Evolutionary conservation across 2,113 vertebrate species (phyloP).

Genomic region (Seriola quinqueradiata): DNA sequence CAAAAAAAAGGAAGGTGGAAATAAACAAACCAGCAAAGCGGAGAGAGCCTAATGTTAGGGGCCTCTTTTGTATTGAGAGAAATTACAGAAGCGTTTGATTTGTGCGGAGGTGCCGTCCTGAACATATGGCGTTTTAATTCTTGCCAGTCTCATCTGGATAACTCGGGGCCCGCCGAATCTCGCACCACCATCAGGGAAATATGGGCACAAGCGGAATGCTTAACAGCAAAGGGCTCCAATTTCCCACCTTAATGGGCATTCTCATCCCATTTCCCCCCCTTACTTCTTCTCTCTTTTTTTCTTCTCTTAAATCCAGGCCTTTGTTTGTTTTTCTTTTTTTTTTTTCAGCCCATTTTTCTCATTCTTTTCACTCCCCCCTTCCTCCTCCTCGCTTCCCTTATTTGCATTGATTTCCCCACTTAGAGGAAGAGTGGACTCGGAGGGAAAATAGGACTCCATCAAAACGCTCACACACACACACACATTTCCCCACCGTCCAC

Average conservation of each 20-base stretch:
- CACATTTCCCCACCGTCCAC: slow-evolving; percentile 30
- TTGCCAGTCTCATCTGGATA: slow-evolving; percentile 88
- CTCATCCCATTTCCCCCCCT: slow-evolving; percentile 57
- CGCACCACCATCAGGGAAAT: slow-evolving; percentile 85
- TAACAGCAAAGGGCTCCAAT: slow-evolving; percentile 87
- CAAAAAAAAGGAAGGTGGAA: slow-evolving; percentile 60
- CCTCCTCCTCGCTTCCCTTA: slow-evolving; percentile 71
- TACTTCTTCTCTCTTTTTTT: slow-evolving; percentile 55
- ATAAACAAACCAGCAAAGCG: slow-evolving; percentile 79
- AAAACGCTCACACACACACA: slow-evolving; percentile 69
- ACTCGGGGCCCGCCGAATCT: slow-evolving; percentile 80
- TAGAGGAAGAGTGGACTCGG: slow-evolving; percentile 74
- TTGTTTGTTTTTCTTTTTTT: slow-evolving; percentile 72
- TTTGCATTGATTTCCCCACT: slow-evolving; percentile 83
- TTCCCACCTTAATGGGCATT: slow-evolving; percentile 86
- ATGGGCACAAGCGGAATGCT: slow-evolving; percentile 84
- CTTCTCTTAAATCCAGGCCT: slow-evolving; percentile 65
- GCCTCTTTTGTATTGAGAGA: slow-evolving; percentile 82
- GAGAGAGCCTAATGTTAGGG: slow-evolving; percentile 76
- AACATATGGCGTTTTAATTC: slow-evolving; percentile 90
- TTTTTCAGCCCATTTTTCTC: slow-evolving; percentile 54
- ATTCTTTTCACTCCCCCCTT: slow-evolving; percentile 66
- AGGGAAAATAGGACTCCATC: slow-evolving; percentile 76
- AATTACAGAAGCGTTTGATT: slow-evolving; percentile 86
- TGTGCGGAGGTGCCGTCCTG: slow-evolving; percentile 78